Evolutionary conservation across 2,888 invertebrate species (phyloP), one percentile per base, ranked within the genome.

Genomic region (Eilema sororculum): DNA sequence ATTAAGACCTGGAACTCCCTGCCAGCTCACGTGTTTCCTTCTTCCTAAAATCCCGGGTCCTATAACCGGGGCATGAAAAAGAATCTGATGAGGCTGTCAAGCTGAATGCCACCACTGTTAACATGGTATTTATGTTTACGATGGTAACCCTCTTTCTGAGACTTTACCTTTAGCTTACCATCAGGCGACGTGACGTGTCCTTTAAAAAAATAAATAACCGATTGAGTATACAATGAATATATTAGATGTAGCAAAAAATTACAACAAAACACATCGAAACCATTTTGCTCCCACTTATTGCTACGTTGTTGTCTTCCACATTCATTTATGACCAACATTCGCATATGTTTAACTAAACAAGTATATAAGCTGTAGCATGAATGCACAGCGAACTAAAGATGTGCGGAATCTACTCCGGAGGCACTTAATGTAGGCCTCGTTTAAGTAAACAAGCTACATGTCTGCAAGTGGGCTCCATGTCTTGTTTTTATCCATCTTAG

Each of bases 361-460:
- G 63, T 70, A 58, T 16, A 25, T 62, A 67, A 33, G 68, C 52
- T 65, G 69, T 68, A 71, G 73, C 80, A 79, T 65, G 74, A 76
- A 82, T 77, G 74, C 72, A 75, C 77, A 74, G 60, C 71, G 68
- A 78, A 80, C 76, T 71, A 76, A 78, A 76, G 80, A 79, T 78
- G 78, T 78, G 78, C 79, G 73, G 78, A 76, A 79, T 81, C 82
- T 81, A 80, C 83, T 86, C 82, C 81, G 83, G 84, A 81, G 84
- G 86, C 87, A 86, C 86, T 87, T 87, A 92, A 89, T 90, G 90
- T 89, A 86, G 87, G 82, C 86, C 90, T 92, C 92, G 93, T 93
- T 94, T 94, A 94, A 93, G 94, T 93, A 94, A 94, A 95, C 93
- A 93, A 93, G 92, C 89, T 92, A 90, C 92, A 90, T 86, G 91